Base-by-base conservation (phyloP, 2,797 vertebrate genomes). In the Alcedo quadribrachys region DNA sequence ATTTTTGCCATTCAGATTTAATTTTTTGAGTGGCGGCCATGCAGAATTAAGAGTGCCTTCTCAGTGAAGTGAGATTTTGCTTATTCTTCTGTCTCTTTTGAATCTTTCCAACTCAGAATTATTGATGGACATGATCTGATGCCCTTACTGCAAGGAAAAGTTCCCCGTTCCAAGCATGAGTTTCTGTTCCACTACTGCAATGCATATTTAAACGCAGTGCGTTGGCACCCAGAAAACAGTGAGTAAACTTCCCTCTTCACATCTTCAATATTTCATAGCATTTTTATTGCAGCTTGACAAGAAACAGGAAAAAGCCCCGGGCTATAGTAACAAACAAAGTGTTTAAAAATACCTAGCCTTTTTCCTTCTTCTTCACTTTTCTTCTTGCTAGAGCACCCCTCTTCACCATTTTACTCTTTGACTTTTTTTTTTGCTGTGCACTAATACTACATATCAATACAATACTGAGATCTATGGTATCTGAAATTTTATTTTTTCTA, bases 121-220 rank as follows among this genome's bases (percentile, higher is more conserved):
- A 98, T 99, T 57, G 98, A 99, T 32, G 99, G 99, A 6, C 98
- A 73, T 15, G 98, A 99, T 95, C 97, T 99, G 76, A 97, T 99
- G 98, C 98, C 98, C 18, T 93, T 99, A 95, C 95, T 99, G 43
- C 97, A 95, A 93, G 96, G 97, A 24, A 87, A 62, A 65, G 94
- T 67, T 67, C 84, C 92, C 19, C 94, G 8, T n/a, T 99, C 98
- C 0, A 91, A 97, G 5, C 98, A 99, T 17, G 98, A 99, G 93
- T 99, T 99, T 37, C 97, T 99, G 50, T 99, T 99, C 97, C 99
- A 99, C 79, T 99, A 99, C 93, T 99, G 99, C 94, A 98, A 98
- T 85, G 95, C 96, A 46, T 97, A 98, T 95, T 93, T 99, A 85
- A 99, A 99, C 25, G 98, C 98, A 7, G 98, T 99, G 73, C 97